Percentiles rank a stretch among this genome's conserved stretches.
These are phyloP conservation scores for Sphenodon punctatus DNA, from an alignment of 2,797 vertebrate species.

Conservation along the genomic window DNA sequence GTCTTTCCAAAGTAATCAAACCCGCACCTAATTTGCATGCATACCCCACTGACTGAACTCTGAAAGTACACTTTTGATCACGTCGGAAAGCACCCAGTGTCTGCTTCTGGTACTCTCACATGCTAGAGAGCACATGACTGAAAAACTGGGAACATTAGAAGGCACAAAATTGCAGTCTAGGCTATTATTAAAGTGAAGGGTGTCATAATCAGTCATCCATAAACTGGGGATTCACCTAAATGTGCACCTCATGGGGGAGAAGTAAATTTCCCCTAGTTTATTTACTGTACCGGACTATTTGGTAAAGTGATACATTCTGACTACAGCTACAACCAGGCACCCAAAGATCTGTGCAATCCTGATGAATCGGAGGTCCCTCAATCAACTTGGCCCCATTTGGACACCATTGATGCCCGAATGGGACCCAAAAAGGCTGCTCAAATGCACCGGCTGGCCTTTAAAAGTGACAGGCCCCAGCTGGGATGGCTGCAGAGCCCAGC, in stretches of 20 bases:
- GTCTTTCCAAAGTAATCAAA: no score
- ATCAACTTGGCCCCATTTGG: no score
- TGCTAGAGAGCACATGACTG: neutral
- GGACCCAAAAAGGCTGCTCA: no score
- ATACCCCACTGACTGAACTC: conserved; percentile 43
- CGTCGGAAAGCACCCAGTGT: conserved; percentile 40
- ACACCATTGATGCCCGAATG: no score
- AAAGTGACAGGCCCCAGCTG: no score
- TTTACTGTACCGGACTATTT: neutral
- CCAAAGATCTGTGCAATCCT: no score
- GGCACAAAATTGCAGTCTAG: neutral
- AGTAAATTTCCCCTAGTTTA: conserved; percentile 22
- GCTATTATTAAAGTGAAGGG: neutral
- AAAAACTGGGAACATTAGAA: neutral
- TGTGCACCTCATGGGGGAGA: neutral
- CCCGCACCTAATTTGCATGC: no score
- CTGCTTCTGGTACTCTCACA: conserved; percentile 18
- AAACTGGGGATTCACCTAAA: conserved; percentile 18
- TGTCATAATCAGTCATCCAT: neutral
- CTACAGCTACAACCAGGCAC: no score
- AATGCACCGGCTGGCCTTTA: no score
- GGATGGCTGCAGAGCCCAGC: no score
- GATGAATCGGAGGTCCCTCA: no score
- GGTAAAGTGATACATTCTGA: neutral
- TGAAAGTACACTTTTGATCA: conserved; percentile 34